Evolutionary conservation across 2,797 vertebrate genomes (phyloP), one percentile per base, ranked within the genome.

Genomic region (Sternarchorhynchus goeldii): DNA sequence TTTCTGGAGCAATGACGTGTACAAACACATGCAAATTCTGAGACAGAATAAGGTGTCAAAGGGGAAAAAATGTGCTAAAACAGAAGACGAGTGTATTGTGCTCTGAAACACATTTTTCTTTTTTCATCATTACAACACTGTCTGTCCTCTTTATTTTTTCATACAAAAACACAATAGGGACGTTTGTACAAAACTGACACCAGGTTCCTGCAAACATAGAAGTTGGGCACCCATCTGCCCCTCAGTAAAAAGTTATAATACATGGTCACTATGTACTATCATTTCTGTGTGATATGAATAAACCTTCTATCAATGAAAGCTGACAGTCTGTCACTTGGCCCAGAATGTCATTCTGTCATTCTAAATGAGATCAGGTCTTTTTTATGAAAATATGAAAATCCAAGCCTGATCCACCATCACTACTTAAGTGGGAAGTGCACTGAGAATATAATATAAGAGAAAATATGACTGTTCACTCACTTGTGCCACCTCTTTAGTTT

Each of bases 111-210:
- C 31, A 32, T 53, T 4, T 60, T 60, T 29, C 20, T n/a, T 8
- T 67, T 21, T 73, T 76, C 4, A 45, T 7, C 60, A 41, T 32
- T 32, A 10, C 3, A 70, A 17, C 60, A 45, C 53, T 41, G 5
- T 63, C 50, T 73, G 53, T 34, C 45, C 25, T 20, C 55, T 21
- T 21, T 66, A 21, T 25, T 73, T 18, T 65, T 17, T 57, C 12
- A 57, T 45, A 6, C 41, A 10, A 72, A 57, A 73, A 73, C 25
- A 73, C 34, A 25, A 6, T 25, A 66, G 5, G 25, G 25, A 73
- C 32, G 21, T 73, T 73, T 67, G 71, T 25, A 20, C 20, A 73
- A 78, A 73, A 59, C 60, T 50, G 25, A 41, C 36, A 36, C 18
- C 36, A 73, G 55, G 59, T 29, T 67, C 29, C 20, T 65, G 16